Conservation (phyloP, 2,113 vertebrate species). For the Cyprinodon variegatus region DNA sequence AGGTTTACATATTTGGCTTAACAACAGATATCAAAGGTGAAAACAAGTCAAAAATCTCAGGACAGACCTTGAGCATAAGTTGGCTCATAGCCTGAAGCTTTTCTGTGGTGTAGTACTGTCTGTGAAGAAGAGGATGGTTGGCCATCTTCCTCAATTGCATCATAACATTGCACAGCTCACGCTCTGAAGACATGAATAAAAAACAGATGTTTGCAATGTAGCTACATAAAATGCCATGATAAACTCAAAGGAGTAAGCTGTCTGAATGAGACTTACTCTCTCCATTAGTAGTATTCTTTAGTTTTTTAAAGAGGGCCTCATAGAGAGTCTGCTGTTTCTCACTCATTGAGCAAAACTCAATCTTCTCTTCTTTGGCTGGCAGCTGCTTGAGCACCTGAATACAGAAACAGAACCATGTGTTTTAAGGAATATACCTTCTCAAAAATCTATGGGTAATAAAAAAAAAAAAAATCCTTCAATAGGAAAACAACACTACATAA, state of each 20-base stretch:
- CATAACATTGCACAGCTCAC: slow-evolving; percentile 90
- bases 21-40: background rate
- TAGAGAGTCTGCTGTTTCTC: slow-evolving; percentile 90
- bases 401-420: background rate
- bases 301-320: slow-evolving; percentile 81
- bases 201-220: background rate
- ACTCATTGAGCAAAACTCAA: slow-evolving; percentile 90
- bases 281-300: slow-evolving; percentile 81
- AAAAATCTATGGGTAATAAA: background rate
- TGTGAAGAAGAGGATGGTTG: slow-evolving; percentile 94
- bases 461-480: background rate
- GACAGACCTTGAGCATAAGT: slow-evolving; percentile 92
- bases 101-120: slow-evolving; percentile 91
- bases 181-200: slow-evolving; percentile 75
- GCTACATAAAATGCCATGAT: background rate
- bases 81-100: slow-evolving; percentile 90
- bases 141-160: slow-evolving; percentile 99
- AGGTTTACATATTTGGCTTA: background rate
- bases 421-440: background rate
- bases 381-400: slow-evolving; percentile 92
- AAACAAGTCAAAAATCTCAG: background rate
- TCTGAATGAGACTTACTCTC: slow-evolving; percentile 68
- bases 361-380: slow-evolving; percentile 87
- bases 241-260: background rate
- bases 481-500: background rate